Evolutionary conservation across 2,888 invertebrate genomes (phyloP), one percentile per base, ranked within the genome.

Genomic region (Hecatera dysodea): DNA sequence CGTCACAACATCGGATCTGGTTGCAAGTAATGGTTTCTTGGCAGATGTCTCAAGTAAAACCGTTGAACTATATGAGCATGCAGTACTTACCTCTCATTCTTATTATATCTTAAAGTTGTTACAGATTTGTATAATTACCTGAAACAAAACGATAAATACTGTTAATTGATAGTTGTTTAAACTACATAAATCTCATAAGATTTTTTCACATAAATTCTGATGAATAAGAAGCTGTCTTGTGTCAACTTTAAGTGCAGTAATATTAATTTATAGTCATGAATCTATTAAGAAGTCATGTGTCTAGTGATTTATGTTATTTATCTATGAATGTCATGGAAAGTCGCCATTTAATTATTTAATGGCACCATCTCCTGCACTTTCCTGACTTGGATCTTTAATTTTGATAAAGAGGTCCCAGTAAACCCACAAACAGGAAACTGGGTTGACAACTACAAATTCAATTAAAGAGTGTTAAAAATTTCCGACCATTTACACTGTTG

Each of bases 21-120:
- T n/a, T 64, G 56, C 61, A 67, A 71, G 66, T 57, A 67, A 74
- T 70, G 63, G 67, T 67, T 57, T 67, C 76, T 80, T 72, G 78
- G 80, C 72, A 75, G 61, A 72, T 72, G 76, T 59, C 44, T 53
- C 5, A 57, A 75, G 75, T 67, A 61, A 62, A 69, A 64, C 60
- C 46, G 52, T 64, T 61, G 17, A 12, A 52, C 50, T 55, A 42
- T 24, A 61, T 80, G 80, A 80, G 29, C 64, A 67, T 65, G 67
- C 56, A 57, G 56, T 50, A 65, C 76, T 65, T 65, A 80, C 71
- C 55, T 64, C 62, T 62, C 19, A 59, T 48, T 69, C 12, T 61
- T 15, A 8, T 44, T 52, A 61, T 2, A 12, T 53, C 44, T 44
- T 36, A 19, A 39, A 60, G 19, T 67, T 57, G 29, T n/a, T n/a